These are phyloP conservation scores for Pelochelys cantorii DNA, from an alignment of 2,797 vertebrate species.

Conservation along the genomic window DNA sequence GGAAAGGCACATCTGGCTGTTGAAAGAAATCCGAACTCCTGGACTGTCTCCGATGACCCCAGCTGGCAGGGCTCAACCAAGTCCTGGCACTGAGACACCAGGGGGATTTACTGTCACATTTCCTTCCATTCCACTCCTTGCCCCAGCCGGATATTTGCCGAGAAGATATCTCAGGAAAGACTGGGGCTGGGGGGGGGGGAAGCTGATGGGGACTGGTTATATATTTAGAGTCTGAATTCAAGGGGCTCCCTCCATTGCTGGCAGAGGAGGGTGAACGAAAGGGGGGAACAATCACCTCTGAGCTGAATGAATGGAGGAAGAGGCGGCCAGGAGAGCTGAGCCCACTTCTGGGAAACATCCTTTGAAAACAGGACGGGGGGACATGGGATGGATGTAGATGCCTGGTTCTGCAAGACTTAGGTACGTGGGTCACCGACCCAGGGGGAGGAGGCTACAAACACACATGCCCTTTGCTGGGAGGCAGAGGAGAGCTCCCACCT, in stretches of 20 bases:
- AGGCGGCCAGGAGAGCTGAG: not conserved
- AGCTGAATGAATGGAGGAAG: not conserved
- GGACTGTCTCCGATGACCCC: not conserved
- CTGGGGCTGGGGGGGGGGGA: not conserved
- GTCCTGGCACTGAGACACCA: not conserved
- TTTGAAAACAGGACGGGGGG: slow-evolving; percentile 26
- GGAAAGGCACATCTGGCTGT: slow-evolving; percentile 60
- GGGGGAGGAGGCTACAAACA: not conserved
- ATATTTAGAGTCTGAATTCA: not conserved
- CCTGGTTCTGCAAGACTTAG: slow-evolving; percentile 8
- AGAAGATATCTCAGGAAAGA: not conserved
- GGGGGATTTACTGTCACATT: not conserved
- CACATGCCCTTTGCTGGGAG: not conserved
- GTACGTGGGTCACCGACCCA: fast-evolving
- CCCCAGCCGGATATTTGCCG: not conserved
- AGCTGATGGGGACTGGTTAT: too few species aligned
- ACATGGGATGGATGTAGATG: slow-evolving; percentile 1
- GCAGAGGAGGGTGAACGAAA: not conserved
- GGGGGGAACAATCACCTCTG: not conserved
- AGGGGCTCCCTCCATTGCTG: not conserved
- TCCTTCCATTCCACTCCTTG: not conserved
- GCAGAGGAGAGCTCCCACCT: not conserved
- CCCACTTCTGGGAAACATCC: slow-evolving; percentile 57
- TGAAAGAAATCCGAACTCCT: not conserved
- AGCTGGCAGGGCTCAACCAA: not conserved